Conservation (phyloP, 2,888 invertebrate genomes). For the Cephus spinipes region DNA sequence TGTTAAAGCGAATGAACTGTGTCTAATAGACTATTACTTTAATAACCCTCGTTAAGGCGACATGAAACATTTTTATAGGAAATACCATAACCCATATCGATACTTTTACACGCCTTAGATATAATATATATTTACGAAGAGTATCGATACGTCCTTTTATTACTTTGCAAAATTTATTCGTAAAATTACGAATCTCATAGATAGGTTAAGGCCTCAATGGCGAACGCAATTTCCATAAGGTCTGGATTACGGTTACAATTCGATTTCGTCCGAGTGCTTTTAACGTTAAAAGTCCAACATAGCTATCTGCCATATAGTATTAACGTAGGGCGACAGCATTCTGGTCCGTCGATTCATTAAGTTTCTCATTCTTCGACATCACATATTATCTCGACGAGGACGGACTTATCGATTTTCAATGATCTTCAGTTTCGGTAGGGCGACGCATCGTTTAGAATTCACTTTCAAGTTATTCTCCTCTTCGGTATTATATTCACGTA, state of each 20-base stretch:
- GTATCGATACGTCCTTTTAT: background rate
- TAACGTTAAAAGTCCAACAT: background rate
- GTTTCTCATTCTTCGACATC: no score
- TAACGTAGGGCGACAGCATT: background rate
- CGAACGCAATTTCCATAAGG: background rate
- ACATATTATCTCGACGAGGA: background rate
- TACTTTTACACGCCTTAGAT: background rate
- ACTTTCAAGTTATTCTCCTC: background rate
- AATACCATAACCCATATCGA: background rate
- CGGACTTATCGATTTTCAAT: background rate
- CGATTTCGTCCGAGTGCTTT: background rate
- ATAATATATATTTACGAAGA: background rate
- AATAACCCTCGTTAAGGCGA: background rate
- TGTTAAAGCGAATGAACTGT: background rate
- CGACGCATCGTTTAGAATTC: background rate
- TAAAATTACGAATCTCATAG: background rate
- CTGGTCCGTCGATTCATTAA: background rate
- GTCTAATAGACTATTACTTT: background rate
- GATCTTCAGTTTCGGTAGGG: background rate
- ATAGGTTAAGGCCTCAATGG: background rate
- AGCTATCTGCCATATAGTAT: background rate
- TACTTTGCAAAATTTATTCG: no score
- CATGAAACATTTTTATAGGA: background rate
- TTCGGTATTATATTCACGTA: background rate
- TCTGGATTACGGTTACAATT: background rate